phyloP scores from a whole-genome alignment of 2,797 vertebrate species.

The Galago senegalensis region DNA sequence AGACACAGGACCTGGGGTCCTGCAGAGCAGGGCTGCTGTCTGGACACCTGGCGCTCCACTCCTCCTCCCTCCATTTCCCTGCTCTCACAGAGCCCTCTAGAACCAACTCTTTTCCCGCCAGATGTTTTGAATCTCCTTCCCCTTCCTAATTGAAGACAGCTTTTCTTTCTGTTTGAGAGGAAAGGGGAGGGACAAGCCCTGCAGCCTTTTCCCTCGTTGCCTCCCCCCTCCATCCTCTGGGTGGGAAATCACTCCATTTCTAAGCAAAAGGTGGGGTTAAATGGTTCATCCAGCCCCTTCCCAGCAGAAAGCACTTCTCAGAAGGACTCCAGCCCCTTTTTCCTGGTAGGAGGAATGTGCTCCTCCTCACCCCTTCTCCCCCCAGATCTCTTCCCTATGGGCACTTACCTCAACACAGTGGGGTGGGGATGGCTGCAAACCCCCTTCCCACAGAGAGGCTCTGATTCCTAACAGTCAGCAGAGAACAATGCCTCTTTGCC shows the following conservation, averaged over 20 bases:
- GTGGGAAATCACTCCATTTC: conserved; percentile 80
- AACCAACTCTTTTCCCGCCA: conserved; percentile 78
- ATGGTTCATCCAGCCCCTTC: conserved; percentile 15
- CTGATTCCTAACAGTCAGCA: not conserved
- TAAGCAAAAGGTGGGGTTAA: conserved; percentile 69
- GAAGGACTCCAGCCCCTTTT: conserved; percentile 36
- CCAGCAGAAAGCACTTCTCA: conserved; percentile 65
- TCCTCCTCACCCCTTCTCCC: not conserved
- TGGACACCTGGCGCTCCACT: not conserved
- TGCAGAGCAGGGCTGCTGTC: not conserved
- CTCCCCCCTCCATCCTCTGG: conserved; percentile 75
- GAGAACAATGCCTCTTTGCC: not conserved
- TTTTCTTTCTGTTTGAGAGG: conserved; percentile 80
- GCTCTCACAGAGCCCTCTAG: not conserved
- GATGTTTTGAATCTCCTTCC: conserved; percentile 85
- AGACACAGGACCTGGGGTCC: not conserved
- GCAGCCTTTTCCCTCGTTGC: not conserved
- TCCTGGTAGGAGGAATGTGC: conserved; percentile 63
- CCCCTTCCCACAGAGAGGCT: not conserved
- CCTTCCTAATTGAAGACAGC: conserved; percentile 84
- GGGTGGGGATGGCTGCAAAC: not conserved
- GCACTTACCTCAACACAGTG: not conserved
- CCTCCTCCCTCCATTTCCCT: not conserved
- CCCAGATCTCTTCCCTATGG: not conserved
- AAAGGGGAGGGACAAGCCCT: conserved; percentile 55